Evolutionary conservation across 2,888 invertebrate species (phyloP).

Genomic region (Mythimna ferrago): DNA sequence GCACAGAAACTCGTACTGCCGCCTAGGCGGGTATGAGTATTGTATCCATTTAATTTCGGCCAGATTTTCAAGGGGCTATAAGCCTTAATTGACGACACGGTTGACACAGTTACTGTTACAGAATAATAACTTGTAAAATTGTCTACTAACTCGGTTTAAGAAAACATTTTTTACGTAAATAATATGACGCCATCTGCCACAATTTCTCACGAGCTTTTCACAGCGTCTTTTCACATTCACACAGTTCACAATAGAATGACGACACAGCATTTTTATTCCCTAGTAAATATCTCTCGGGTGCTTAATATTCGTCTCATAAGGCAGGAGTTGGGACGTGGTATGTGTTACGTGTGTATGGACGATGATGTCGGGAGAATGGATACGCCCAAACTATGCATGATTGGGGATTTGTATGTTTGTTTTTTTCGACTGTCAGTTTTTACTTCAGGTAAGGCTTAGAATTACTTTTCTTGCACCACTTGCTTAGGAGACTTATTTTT

Average conservation of each 20-base stretch:
- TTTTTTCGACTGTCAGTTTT: background rate
- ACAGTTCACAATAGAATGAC: constrained; percentile 62
- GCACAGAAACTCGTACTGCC: too few species aligned
- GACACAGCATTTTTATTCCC: constrained; percentile 66
- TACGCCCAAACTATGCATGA: background rate
- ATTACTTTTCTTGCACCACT: too few species aligned
- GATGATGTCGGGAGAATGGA: constrained; percentile 46
- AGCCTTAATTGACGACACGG: too few species aligned
- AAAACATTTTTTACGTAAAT: background rate
- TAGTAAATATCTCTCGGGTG: constrained; percentile 79
- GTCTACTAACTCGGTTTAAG: background rate
- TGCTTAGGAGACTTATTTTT: too few species aligned
- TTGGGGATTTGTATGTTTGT: background rate
- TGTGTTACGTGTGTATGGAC: constrained; percentile 71
- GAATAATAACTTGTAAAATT: background rate
- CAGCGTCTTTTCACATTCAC: constrained; percentile 49
- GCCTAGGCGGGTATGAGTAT: too few species aligned
- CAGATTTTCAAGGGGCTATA: too few species aligned
- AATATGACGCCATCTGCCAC: background rate
- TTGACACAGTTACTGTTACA: too few species aligned
- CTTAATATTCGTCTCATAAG: constrained; percentile 86
- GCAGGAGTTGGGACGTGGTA: constrained; percentile 77
- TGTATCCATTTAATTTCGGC: too few species aligned
- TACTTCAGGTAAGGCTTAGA: too few species aligned
- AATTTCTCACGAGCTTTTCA: constrained; percentile 39